Base-by-base conservation (phyloP, 2,888 invertebrate genomes). In the Tiliacea citrago region DNA sequence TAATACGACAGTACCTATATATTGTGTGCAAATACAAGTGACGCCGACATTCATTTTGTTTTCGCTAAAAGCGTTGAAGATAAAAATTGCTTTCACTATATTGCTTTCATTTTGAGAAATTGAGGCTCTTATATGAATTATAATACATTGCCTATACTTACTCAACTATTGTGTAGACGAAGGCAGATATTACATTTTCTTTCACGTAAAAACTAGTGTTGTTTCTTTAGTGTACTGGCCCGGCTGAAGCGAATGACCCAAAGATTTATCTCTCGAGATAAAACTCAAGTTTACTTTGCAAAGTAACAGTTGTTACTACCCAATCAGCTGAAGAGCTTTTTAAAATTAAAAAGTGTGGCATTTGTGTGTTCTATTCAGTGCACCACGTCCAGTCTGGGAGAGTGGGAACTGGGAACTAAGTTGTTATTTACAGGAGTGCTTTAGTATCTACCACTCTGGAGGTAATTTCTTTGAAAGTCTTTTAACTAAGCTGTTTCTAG, bases 311-410 rank as follows among this genome's bases (percentile, higher is more conserved):
- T 83, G 83, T 85, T 80, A 87, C 82, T 72, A 88, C 87, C 91
- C 92, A 94, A 94, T 94, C 94, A 92, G 84, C 79, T 86, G 89
- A 85, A 94, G 90, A 93, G 94, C 94, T 92, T 92, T 92, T 92
- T 91, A 92, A 93, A 94, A 93, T 93, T 93, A 93, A 93, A 93
- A 93, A 92, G 91, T 91, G 91, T 91, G 89, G 90, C 88, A 88
- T 90, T 92, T 90, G 91, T 90, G 86, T 91, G 76, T 83, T 90
- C 86, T 87, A 89, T 90, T 88, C 86, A 88, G 86, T 84, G 80
- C 79, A 79, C 83, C 84, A 86, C 86, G 87, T 90, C 86, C 88
- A 84, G 86, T 82, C 82, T 67, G 75, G 87, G 90, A 85, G 88
- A 76, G 74, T 75, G 81, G 81, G 58, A 57, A 58, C 80, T 82